A percentile compares a stretch with the other conserved stretches of the same genome.
These are phyloP conservation scores for Sandelia bainsii DNA, from an alignment of 2,797 vertebrate species.

Conservation along the genomic window DNA sequence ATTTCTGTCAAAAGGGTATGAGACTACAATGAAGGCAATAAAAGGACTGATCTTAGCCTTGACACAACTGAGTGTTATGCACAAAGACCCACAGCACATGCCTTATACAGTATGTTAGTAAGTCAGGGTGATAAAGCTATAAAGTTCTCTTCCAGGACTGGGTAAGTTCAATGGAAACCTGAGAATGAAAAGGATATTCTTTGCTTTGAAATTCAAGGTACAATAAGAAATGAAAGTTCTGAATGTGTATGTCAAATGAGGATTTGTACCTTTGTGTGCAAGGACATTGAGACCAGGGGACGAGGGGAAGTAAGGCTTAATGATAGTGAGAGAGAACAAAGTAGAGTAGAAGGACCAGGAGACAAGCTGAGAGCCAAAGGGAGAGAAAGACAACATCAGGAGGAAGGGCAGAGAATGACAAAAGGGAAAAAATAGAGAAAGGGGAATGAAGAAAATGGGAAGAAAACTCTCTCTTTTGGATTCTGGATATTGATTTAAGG, in stretches of 20 bases:
- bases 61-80: not conserved
- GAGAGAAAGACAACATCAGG: slow-evolving; percentile 43
- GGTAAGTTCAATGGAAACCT: slow-evolving; percentile 18
- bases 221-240: slow-evolving; percentile 24
- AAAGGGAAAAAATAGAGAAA: slow-evolving; percentile 15
- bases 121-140: slow-evolving; percentile 6
- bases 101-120: not conserved
- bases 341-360: slow-evolving; percentile 47
- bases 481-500: slow-evolving; percentile 48
- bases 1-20: slow-evolving; percentile 13
- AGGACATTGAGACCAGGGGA: slow-evolving; percentile 52
- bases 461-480: slow-evolving; percentile 28
- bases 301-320: slow-evolving; percentile 32
- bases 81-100: not conserved
- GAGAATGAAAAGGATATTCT: slow-evolving; percentile 28
- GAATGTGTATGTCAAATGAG: slow-evolving; percentile 34
- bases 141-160: not conserved
- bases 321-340: slow-evolving; percentile 55
- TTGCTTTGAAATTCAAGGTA: slow-evolving; percentile 38
- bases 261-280: slow-evolving; percentile 52
- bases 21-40: not conserved
- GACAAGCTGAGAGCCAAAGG: slow-evolving; percentile 60
- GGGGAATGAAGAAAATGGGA: slow-evolving; percentile 13
- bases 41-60: not conserved
- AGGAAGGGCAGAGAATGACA: slow-evolving; percentile 63